These are phyloP conservation scores for Latheticus oryzae DNA, from an alignment of 2,888 invertebrate genomes.

Conservation along the genomic window DNA sequence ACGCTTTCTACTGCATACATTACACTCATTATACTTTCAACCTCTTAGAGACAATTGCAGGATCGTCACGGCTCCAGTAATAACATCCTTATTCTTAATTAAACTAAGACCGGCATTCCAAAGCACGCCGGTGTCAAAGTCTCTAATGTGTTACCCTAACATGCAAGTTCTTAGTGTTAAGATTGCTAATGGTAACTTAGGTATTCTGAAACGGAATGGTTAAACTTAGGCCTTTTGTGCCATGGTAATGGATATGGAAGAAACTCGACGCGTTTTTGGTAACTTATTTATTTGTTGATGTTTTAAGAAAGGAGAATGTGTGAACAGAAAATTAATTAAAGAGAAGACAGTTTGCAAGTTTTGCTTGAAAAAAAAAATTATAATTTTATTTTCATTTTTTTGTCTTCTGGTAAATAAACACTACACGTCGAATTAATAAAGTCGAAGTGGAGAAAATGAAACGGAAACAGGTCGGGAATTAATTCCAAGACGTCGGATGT, in stretches of 20 bases:
- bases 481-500: slow-evolving; percentile 50
- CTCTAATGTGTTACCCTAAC: slow-evolving; percentile 61
- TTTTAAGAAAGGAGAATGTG: slow-evolving; percentile 17
- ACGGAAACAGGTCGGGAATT: slow-evolving; percentile 51
- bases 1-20: slow-evolving; percentile 53
- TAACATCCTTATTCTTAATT: slow-evolving; percentile 64
- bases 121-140: slow-evolving; percentile 60
- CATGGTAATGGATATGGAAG: slow-evolving; percentile 60
- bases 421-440: slow-evolving; percentile 40
- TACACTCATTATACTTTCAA: slow-evolving; percentile 59
- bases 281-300: slow-evolving; percentile 21
- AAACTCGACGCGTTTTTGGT: slow-evolving; percentile 52
- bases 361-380: too few relatives aligned
- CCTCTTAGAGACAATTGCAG: slow-evolving; percentile 62
- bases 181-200: slow-evolving; percentile 63
- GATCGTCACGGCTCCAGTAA: slow-evolving; percentile 57
- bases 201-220: slow-evolving; percentile 65
- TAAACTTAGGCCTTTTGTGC: slow-evolving; percentile 64
- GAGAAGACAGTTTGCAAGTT: too few relatives aligned
- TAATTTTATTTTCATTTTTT: too few relatives aligned
- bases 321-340: slow-evolving; percentile 38
- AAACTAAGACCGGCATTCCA: slow-evolving; percentile 61
- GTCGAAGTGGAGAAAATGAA: slow-evolving; percentile 45
- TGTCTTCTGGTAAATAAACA: too few relatives aligned
- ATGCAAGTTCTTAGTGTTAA: slow-evolving; percentile 58